Evolutionary conservation across 1,140 invertebrate species (phyloP).

Genomic region (Heliconius himera): DNA sequence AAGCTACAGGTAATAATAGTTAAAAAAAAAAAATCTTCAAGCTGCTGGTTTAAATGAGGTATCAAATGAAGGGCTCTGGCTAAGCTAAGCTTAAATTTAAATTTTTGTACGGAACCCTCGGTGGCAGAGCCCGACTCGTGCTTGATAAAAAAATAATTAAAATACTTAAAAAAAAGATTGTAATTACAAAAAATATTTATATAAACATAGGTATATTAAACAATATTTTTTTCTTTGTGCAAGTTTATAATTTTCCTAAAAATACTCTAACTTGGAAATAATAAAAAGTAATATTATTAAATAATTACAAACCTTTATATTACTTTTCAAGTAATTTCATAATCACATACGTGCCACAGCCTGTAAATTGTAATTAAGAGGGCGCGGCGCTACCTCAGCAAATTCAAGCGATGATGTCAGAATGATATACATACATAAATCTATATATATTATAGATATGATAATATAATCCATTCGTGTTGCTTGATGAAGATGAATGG

Average conservation of each 20-base stretch:
- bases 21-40: no score
- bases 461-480: constrained; percentile 9
- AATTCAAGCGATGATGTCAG: constrained; percentile 10
- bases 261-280: not conserved
- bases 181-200: no score
- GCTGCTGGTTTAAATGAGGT: no score
- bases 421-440: not conserved
- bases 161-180: no score
- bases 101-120: no score
- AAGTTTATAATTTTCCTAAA: not conserved
- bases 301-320: not conserved
- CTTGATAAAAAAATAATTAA: no score
- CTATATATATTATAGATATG: not conserved
- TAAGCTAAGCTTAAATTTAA: no score
- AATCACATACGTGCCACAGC: constrained; percentile 4
- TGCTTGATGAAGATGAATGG: constrained; percentile 8
- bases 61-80: no score
- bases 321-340: not conserved
- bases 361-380: constrained; percentile 9
- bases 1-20: no score
- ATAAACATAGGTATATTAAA: no score
- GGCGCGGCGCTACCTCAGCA: constrained; percentile 1
- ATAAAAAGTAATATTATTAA: not conserved
- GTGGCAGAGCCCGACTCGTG: no score
- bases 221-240: no score